Conservation (phyloP, 2,113 vertebrate genomes). For the Dendrocopos noguchii region DNA sequence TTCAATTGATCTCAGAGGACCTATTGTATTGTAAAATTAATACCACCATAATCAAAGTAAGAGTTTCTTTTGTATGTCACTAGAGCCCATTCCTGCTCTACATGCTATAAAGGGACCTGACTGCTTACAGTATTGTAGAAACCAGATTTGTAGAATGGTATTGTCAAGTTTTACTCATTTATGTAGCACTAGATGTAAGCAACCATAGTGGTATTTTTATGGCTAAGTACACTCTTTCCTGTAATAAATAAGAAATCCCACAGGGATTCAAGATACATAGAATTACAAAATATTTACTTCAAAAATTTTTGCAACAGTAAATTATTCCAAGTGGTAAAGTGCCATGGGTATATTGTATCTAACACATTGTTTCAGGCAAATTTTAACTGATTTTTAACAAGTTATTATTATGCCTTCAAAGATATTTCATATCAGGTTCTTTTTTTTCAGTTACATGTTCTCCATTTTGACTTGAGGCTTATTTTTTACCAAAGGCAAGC, state of each 20-base stretch:
- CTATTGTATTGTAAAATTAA: constrained; percentile 53
- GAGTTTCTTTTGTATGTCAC: constrained; percentile 14
- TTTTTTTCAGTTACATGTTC: background rate
- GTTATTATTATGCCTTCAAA: background rate
- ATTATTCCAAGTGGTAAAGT: background rate
- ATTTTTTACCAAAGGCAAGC: background rate
- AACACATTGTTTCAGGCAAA: background rate
- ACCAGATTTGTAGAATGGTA: background rate
- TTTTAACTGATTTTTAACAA: background rate
- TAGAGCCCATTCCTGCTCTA: constrained; percentile 1
- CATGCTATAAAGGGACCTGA: background rate
- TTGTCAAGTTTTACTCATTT: constrained; percentile 5
- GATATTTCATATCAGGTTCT: background rate
- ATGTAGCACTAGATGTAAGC: background rate
- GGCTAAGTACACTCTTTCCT: background rate
- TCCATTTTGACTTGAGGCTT: background rate
- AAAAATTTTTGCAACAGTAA: background rate
- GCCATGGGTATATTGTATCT: background rate
- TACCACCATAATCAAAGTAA: constrained; percentile 7
- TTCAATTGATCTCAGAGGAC: constrained; percentile 27
- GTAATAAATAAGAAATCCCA: background rate
- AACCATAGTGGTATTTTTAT: background rate
- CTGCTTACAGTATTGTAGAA: background rate
- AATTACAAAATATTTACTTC: background rate
- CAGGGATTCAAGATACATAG: background rate